Percentiles rank a stretch among this genome's conserved stretches.
These are phyloP conservation scores for Hanleya hanleyi DNA, from an alignment of 2,888 invertebrate species.

Conservation along the genomic window DNA sequence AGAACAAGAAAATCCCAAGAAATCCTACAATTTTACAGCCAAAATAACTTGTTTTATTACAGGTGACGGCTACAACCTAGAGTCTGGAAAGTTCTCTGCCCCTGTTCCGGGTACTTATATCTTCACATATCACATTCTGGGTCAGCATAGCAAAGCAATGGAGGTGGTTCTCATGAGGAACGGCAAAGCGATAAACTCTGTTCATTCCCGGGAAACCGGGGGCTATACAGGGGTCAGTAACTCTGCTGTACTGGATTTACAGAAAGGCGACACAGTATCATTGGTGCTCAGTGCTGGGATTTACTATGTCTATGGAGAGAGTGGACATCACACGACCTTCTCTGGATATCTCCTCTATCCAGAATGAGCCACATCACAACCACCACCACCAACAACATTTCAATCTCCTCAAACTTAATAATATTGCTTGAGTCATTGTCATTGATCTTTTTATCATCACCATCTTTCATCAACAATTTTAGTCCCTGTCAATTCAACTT, in stretches of 20 bases:
- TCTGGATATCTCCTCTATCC: slow-evolving; percentile 4
- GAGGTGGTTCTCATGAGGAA: neutral
- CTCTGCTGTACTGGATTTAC: neutral
- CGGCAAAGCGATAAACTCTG: neutral
- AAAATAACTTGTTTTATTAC: too few relatives aligned
- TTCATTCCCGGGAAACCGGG: slow-evolving; percentile 7
- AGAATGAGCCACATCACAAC: neutral
- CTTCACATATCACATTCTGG: slow-evolving; percentile 39
- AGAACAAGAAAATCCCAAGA: too few relatives aligned
- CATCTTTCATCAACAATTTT: too few relatives aligned
- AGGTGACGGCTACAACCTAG: slow-evolving; percentile 36
- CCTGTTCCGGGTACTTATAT: slow-evolving; percentile 38
- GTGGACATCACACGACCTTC: slow-evolving; percentile 1
- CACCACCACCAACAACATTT: neutral
- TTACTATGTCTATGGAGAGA: slow-evolving; percentile 9
- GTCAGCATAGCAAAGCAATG: neutral
- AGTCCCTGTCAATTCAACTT: too few relatives aligned
- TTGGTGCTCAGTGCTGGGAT: slow-evolving; percentile 8
- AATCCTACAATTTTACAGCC: too few relatives aligned
- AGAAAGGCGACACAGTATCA: neutral
- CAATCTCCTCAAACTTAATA: neutral
- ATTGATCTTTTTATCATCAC: too few relatives aligned
- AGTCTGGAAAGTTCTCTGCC: slow-evolving; percentile 42
- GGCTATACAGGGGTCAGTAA: slow-evolving; percentile 16
- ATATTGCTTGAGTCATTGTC: too few relatives aligned